These are phyloP conservation scores for Mayetiola destructor DNA, from an alignment of 2,888 invertebrate species.

Conservation along the genomic window DNA sequence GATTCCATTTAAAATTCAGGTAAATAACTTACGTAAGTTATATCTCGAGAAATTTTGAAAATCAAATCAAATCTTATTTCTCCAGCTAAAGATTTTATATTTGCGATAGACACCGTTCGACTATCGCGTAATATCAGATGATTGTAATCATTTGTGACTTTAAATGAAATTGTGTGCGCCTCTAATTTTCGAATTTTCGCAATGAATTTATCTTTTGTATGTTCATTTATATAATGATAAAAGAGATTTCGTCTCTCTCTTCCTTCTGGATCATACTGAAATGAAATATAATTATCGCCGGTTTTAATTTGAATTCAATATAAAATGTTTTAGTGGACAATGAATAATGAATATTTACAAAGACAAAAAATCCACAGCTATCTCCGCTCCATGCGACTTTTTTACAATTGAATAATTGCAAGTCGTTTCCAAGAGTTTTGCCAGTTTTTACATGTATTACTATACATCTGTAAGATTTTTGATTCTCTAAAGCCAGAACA, in stretches of 20 bases:
- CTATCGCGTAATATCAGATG: slow-evolving; percentile 7
- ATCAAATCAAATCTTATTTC: not conserved
- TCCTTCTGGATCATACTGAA: slow-evolving; percentile 13
- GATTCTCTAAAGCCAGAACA: not conserved
- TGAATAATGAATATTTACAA: slow-evolving; percentile 2
- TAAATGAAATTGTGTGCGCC: not conserved
- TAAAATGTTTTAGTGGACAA: not conserved
- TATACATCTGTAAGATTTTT: not conserved
- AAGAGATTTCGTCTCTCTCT: not conserved
- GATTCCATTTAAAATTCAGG: not conserved
- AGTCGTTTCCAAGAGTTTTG: not conserved
- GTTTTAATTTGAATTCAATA: not conserved
- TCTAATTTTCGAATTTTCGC: not conserved
- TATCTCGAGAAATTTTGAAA: not conserved
- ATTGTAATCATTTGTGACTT: slow-evolving; percentile 10
- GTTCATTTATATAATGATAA: slow-evolving; percentile 1
- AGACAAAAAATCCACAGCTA: slow-evolving; percentile 11
- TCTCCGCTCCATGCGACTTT: slow-evolving; percentile 13
- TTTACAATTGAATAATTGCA: not conserved
- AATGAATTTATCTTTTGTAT: not conserved
- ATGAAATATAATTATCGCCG: not conserved
- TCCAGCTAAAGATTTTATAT: not conserved
- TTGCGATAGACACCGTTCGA: not conserved
- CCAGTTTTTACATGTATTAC: slow-evolving; percentile 9
- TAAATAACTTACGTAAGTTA: slow-evolving; percentile 4